These are phyloP conservation scores for Heteropelma amictum DNA, from an alignment of 2,888 invertebrate species.

Conservation along the genomic window DNA sequence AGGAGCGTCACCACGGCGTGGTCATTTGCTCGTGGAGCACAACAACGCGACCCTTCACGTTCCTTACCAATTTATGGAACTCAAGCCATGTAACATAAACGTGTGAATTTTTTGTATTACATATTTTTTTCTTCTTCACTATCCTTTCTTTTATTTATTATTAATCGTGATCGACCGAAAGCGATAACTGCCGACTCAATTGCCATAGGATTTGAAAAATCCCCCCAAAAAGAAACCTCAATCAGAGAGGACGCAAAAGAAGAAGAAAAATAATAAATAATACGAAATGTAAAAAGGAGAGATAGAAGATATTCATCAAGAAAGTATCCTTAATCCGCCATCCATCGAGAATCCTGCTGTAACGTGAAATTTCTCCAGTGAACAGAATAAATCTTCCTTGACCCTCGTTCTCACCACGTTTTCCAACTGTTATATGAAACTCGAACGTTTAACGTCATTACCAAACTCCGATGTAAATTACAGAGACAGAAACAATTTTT, in stretches of 20 bases:
- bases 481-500: no score
- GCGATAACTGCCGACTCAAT: conserved; percentile 64
- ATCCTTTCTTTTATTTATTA: conserved; percentile 28
- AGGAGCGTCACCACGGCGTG: conserved; percentile 91
- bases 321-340: no score
- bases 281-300: no score
- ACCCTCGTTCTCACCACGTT: no score
- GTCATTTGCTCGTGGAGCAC: conserved; percentile 92
- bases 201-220: conserved; percentile 65
- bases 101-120: conserved; percentile 69
- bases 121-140: no score
- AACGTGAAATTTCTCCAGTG: no score
- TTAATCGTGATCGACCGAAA: conserved; percentile 12
- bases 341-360: no score
- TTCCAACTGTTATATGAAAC: no score
- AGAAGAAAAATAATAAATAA: not conserved
- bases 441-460: no score
- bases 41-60: conserved; percentile 87
- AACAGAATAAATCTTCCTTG: no score
- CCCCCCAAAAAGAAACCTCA: not conserved
- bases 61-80: conserved; percentile 90
- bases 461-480: no score
- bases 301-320: no score
- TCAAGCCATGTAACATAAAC: conserved; percentile 80
- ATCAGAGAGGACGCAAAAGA: not conserved